Percentiles rank a stretch among this genome's conserved stretches.
phyloP scores from a whole-genome alignment of 2,113 vertebrate genomes.

The Calyptomena viridis region DNA sequence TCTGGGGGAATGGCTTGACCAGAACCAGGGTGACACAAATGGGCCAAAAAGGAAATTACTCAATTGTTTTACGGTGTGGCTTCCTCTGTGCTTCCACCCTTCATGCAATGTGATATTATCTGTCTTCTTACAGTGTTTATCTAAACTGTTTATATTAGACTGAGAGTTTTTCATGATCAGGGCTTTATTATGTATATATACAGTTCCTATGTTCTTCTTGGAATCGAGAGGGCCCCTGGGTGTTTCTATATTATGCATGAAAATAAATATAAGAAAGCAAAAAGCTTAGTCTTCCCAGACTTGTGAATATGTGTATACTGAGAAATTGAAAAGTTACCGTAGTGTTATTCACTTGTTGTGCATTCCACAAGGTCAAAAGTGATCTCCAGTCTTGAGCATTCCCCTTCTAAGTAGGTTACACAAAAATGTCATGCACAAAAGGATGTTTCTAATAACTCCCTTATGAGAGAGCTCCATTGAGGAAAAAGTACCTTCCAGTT shows the following conservation, averaged over 20 bases:
- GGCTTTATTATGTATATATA: background rate
- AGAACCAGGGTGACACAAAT: background rate
- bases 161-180: background rate
- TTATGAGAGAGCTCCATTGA: background rate
- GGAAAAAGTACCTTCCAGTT: background rate
- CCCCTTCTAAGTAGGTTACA: background rate
- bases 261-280: background rate
- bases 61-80: accelerated
- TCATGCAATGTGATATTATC: background rate
- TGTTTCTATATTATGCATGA: background rate
- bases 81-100: background rate
- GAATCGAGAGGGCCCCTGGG: background rate
- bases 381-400: background rate
- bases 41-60: background rate
- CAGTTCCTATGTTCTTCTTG: background rate
- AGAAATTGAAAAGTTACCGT: background rate
- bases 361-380: background rate
- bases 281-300: background rate
- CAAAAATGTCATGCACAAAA: background rate
- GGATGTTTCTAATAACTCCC: background rate
- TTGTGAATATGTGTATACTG: background rate
- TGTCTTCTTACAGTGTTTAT: background rate
- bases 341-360: background rate
- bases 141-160: background rate
- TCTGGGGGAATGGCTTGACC: background rate